Percentiles rank a stretch among this genome's conserved stretches.
These are phyloP conservation scores for Chloebia gouldiae DNA, from an alignment of 2,113 vertebrate species.

Conservation along the genomic window DNA sequence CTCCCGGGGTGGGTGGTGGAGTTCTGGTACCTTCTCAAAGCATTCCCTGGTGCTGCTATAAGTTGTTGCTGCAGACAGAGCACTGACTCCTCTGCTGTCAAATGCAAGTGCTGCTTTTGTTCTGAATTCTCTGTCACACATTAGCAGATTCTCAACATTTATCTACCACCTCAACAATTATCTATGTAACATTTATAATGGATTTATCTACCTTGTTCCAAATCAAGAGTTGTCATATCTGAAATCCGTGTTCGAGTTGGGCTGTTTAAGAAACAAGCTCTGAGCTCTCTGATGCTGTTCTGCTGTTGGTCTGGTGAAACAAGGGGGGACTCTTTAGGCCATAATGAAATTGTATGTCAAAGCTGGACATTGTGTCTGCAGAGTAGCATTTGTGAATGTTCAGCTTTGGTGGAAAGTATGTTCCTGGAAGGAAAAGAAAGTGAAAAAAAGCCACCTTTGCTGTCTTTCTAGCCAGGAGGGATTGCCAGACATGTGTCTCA, in stretches of 20 bases:
- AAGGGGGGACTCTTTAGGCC: background rate
- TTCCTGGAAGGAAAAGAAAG: background rate
- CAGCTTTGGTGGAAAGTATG: background rate
- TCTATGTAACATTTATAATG: no score
- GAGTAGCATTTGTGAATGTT: background rate
- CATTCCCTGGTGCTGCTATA: background rate
- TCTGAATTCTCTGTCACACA: background rate
- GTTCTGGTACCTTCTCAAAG: background rate
- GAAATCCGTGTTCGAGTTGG: background rate
- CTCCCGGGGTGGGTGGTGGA: background rate
- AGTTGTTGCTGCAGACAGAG: background rate
- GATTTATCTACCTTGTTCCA: background rate
- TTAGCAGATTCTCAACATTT: background rate
- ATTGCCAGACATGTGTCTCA: background rate
- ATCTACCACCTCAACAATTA: no score
- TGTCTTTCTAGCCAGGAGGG: background rate
- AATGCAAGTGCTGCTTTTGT: background rate
- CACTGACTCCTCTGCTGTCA: background rate
- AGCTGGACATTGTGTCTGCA: background rate
- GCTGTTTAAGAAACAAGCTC: background rate
- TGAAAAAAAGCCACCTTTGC: background rate
- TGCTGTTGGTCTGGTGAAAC: background rate
- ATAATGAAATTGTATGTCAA: background rate
- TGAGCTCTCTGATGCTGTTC: background rate
- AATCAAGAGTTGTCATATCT: background rate